phyloP scores from a whole-genome alignment of 2,113 vertebrate species.

The Cromileptes altivelis region DNA sequence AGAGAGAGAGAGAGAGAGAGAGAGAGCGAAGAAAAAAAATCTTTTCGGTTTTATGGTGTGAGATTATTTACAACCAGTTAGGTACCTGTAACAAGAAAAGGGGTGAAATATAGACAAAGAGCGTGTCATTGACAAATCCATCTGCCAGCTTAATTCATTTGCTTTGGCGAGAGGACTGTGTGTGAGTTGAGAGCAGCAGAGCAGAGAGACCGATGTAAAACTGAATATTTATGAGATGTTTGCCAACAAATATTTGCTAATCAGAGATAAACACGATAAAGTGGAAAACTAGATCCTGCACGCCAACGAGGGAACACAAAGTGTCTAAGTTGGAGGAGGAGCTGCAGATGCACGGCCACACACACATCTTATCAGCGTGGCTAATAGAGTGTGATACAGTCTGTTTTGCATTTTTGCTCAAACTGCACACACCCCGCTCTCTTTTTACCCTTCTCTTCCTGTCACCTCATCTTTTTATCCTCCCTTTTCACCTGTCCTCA shows the following conservation, averaged over 20 bases:
- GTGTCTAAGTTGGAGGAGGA: not conserved
- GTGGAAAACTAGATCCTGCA: constrained; percentile 9
- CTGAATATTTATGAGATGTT: constrained; percentile 50
- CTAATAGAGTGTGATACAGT: constrained; percentile 33
- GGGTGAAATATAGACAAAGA: constrained; percentile 16
- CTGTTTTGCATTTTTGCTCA: constrained; percentile 21
- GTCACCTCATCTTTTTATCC: constrained; percentile 35
- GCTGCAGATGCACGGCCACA: constrained; percentile 28
- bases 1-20: not conserved
- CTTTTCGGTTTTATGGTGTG: constrained; percentile 15
- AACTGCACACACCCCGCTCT: not conserved
- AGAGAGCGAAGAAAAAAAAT: not conserved
- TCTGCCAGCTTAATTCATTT: constrained; percentile 43
- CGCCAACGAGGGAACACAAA: constrained; percentile 32
- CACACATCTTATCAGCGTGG: constrained; percentile 11
- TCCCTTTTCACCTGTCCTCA: constrained; percentile 11
- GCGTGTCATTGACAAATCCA: constrained; percentile 40
- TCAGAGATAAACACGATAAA: constrained; percentile 32
- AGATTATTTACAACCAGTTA: constrained; percentile 43
- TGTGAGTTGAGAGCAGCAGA: constrained; percentile 37
- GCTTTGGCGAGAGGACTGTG: constrained; percentile 28
- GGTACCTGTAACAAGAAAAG: constrained; percentile 23
- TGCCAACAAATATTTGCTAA: constrained; percentile 54
- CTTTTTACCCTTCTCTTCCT: constrained; percentile 8
- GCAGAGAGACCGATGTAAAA: constrained; percentile 23